A percentile compares a stretch with the other conserved stretches of the same genome.
Evolutionary conservation across 2,888 invertebrate genomes (phyloP).

Genomic region (Eilema griseolum): DNA sequence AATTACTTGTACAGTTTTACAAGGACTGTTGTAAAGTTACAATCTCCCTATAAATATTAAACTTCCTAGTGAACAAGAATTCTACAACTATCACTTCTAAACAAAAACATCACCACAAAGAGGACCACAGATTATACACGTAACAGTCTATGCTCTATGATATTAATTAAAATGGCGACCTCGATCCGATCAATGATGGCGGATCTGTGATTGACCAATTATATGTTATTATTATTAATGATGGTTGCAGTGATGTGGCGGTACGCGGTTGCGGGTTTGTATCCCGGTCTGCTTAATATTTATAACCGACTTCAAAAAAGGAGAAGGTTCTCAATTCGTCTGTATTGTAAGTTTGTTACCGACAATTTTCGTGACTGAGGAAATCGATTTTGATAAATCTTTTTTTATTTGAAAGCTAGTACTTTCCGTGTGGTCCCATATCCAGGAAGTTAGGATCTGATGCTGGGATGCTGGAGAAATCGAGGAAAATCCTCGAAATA

Average conservation of each 20-base stretch:
- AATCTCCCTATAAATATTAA: constrained; percentile 10
- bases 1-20: no score
- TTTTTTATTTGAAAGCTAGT: no score
- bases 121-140: constrained; percentile 13
- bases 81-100: constrained; percentile 18
- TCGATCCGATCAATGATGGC: constrained; percentile 22
- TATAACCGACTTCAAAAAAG: no score
- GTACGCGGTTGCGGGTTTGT: neutral
- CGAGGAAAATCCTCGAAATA: no score
- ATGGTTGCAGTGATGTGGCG: neutral
- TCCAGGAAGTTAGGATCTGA: no score
- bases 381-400: no score
- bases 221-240: constrained; percentile 10
- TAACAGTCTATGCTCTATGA: constrained; percentile 12
- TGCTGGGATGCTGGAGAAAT: no score
- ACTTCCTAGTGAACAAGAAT: constrained; percentile 13
- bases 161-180: constrained; percentile 26
- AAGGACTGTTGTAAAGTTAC: neutral
- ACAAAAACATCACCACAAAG: constrained; percentile 12
- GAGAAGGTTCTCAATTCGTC: no score
- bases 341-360: no score
- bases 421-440: no score
- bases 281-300: neutral
- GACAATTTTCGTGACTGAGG: no score
- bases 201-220: constrained; percentile 27